Evolutionary conservation across 2,113 vertebrate genomes (phyloP).

Genomic region (Meriones unguiculatus): DNA sequence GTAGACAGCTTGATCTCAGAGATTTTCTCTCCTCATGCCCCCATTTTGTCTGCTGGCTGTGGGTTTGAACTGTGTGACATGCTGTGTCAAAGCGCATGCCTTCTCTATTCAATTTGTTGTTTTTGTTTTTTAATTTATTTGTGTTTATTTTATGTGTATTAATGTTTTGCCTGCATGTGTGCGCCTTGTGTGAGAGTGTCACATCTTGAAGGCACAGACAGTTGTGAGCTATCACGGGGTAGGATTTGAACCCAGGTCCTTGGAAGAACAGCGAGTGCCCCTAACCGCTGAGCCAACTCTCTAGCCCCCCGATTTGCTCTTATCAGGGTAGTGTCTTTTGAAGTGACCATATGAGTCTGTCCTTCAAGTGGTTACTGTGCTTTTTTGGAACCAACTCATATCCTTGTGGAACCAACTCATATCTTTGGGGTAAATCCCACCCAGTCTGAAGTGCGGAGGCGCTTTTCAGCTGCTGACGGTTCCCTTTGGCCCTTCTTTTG

Average conservation of each 20-base stretch:
- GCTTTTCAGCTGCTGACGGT: background rate
- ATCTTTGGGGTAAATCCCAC: background rate
- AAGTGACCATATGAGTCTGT: background rate
- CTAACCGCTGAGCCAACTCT: no score
- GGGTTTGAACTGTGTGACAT: background rate
- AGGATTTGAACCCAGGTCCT: no score
- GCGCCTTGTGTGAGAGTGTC: no score
- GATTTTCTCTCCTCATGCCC: no score
- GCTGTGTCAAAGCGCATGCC: background rate
- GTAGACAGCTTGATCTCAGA: background rate
- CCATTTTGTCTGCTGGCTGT: no score
- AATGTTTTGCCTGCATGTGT: no score
- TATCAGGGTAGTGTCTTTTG: background rate
- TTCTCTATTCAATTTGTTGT: background rate
- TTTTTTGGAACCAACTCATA: background rate
- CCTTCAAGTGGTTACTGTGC: background rate
- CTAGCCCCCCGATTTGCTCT: background rate
- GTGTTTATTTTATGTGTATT: no score
- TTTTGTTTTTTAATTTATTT: no score
- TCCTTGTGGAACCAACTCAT: background rate
- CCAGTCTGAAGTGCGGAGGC: no score
- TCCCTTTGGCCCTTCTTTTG: background rate
- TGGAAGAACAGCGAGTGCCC: no score
- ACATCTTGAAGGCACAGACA: no score
- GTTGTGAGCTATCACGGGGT: no score